A percentile compares a stretch with the other conserved stretches of the same genome.
phyloP scores from a whole-genome alignment of 2,888 invertebrate species.

The Drosophila tanythrix region DNA sequence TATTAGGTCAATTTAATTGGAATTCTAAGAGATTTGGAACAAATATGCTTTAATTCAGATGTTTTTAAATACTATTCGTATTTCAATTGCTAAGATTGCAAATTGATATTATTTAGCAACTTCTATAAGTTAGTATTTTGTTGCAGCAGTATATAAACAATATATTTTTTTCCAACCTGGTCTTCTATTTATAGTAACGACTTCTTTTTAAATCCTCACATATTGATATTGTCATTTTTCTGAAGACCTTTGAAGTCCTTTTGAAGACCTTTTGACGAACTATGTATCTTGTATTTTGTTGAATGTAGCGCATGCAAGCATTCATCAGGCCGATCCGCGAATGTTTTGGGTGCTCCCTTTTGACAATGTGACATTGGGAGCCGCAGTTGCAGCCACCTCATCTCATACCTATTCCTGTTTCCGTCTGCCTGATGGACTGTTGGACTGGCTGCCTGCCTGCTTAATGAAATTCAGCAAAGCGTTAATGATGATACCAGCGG shows the following conservation, averaged over 20 bases:
- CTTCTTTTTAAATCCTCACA: neutral
- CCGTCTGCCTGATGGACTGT: conserved; percentile 10
- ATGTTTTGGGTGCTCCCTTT: conserved; percentile 2
- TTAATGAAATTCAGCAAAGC: conserved; percentile 81
- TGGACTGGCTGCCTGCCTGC: conserved; percentile 47
- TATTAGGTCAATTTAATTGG: neutral
- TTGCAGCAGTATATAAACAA: neutral
- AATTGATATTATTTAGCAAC: neutral
- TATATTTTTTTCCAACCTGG: neutral
- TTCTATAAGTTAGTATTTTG: neutral
- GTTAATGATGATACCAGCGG: conserved; percentile 68
- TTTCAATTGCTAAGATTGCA: neutral
- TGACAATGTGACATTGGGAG: conserved; percentile 36
- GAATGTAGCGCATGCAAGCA: conserved; percentile 30
- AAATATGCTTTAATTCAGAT: neutral
- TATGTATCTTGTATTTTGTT: neutral
- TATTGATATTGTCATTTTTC: neutral
- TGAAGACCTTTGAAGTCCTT: neutral
- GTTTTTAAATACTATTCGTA: neutral
- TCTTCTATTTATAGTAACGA: neutral
- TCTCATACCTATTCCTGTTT: conserved; percentile 20
- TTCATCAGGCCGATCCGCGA: conserved; percentile 14
- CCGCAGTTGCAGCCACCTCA: conserved; percentile 25
- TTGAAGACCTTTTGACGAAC: neutral
- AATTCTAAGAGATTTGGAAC: neutral